phyloP scores from a whole-genome alignment of 2,888 invertebrate genomes.

The Plagodis dolabraria region DNA sequence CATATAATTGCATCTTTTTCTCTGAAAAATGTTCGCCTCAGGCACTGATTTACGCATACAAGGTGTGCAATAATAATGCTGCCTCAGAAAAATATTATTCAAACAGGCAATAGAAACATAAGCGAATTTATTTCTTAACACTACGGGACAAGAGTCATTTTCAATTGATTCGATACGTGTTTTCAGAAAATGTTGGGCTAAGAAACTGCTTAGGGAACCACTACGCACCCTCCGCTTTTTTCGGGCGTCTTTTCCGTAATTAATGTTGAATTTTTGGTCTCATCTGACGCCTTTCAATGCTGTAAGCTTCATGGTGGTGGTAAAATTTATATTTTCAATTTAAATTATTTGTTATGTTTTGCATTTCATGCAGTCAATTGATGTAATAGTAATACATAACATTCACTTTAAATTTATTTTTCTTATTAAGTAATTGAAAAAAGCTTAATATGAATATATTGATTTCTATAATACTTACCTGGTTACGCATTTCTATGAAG shows the following conservation, averaged over 20 bases:
- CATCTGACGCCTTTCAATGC: constrained; percentile 72
- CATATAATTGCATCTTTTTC: constrained; percentile 83
- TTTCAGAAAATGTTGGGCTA: constrained; percentile 79
- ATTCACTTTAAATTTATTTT: no score
- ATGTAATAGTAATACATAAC: background rate
- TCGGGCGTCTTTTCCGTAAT: constrained; percentile 80
- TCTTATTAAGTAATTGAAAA: no score
- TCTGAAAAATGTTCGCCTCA: constrained; percentile 78
- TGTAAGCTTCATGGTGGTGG: constrained; percentile 54
- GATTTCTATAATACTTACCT: no score
- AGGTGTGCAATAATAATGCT: constrained; percentile 84
- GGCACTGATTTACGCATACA: constrained; percentile 85
- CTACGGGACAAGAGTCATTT: constrained; percentile 54
- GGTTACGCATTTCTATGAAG: no score
- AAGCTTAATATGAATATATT: no score
- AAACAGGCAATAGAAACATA: constrained; percentile 45
- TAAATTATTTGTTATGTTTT: constrained; percentile 38
- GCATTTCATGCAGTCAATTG: background rate
- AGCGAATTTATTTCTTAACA: constrained; percentile 52
- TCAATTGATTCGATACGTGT: constrained; percentile 47
- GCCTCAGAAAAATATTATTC: constrained; percentile 77
- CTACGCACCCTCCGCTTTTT: constrained; percentile 74
- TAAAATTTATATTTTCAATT: constrained; percentile 57
- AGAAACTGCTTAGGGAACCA: constrained; percentile 74
- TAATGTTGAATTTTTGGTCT: constrained; percentile 82